Base-by-base conservation (phyloP, 2,888 invertebrate species). In the Melanargia galathea region DNA sequence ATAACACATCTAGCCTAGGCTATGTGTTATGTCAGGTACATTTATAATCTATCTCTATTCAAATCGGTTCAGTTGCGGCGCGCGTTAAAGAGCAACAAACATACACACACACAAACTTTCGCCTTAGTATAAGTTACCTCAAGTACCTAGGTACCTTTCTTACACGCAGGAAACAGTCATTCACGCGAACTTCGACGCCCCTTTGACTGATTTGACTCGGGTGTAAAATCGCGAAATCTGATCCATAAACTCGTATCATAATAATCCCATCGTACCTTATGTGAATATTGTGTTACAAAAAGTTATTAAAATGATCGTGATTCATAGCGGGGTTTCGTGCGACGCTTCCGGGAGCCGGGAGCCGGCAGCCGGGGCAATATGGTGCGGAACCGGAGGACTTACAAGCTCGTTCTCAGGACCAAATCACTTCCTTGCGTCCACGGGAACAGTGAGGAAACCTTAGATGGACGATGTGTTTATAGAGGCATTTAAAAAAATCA, bases 371-470 rank as follows among this genome's bases (percentile, higher is more conserved):
- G 70, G 65, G 66, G 73, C 86, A 86, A 82, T 82, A 84, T 86
- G 87, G 79, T 74, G 79, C 77, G 79, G 77, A 82, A 79, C 79
- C 76, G 65, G 87, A 87, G 81, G 83, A 82, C 84, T 76, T 86
- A 85, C 84, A 87, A 87, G 80, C 77, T 72, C 65, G 77, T 81
- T 88, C 87, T 83, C 84, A 84, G 79, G 80, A 72, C 68, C 71
- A 70, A 75, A 76, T 75, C 75, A 73, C 73, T 71, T 70, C 69
- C 72, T 67, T 63, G 64, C 70, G 66, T 70, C 68, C 73, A 78
- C 84, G 80, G 82, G 82, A 85, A 83, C 83, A 75, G 73, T 66
- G 63, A 75, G 66, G 90, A 89, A 89, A 79, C 90, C 87, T 78
- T 88, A 87, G 65, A 71, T 67, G 60, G 40, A 49, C 30, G 35